Percentiles rank a stretch among this genome's conserved stretches.
Conservation (phyloP, 2,113 vertebrate genomes). For the Myiozetetes cayanensis region DNA sequence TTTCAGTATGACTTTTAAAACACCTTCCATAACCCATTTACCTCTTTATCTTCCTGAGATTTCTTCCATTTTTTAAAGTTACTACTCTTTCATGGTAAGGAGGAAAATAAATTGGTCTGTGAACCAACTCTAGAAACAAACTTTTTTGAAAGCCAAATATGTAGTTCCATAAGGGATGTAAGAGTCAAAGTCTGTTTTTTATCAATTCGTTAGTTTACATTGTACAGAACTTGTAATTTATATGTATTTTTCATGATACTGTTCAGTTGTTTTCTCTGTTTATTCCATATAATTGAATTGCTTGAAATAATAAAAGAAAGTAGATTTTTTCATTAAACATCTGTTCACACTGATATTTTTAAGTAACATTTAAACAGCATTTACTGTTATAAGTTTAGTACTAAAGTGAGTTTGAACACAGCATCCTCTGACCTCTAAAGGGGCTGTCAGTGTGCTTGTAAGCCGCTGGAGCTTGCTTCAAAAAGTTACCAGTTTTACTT, state of each 20-base stretch:
- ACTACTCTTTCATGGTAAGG: not conserved
- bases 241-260: not conserved
- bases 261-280: not conserved
- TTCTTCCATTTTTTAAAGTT: not conserved
- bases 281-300: not conserved
- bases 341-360: not conserved
- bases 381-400: not conserved
- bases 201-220: not conserved
- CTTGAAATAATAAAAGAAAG: not conserved
- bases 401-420: not conserved
- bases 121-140: not conserved
- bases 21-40: not conserved
- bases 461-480: not conserved
- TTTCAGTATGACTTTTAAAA: not conserved
- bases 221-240: not conserved
- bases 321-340: not conserved
- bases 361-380: not conserved
- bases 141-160: not conserved
- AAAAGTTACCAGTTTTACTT: not conserved
- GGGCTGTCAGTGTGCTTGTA: not conserved
- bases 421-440: not conserved
- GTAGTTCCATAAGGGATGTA: not conserved
- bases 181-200: not conserved
- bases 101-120: not conserved
- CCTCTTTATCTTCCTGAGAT: not conserved